These are phyloP conservation scores for Araneus ventricosus DNA, from an alignment of 1,140 invertebrate genomes.

Conservation along the genomic window DNA sequence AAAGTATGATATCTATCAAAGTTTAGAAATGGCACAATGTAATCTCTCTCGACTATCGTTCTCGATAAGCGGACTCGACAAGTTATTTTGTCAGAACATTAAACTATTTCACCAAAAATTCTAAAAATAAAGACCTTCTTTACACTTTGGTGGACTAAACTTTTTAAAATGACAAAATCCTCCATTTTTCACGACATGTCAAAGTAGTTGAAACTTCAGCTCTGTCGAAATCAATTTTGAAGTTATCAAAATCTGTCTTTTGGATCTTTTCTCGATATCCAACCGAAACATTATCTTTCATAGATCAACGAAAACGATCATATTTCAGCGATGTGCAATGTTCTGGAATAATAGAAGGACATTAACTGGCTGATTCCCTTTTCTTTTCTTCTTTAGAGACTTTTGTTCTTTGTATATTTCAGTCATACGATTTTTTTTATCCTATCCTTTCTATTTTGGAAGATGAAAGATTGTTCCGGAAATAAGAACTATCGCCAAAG, in stretches of 20 bases:
- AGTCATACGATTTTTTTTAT: background rate
- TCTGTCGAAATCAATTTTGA: slow-evolving; percentile 1
- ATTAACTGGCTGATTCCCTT: slow-evolving; percentile 53
- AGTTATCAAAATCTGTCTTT: background rate
- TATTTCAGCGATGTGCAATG: slow-evolving; percentile 67
- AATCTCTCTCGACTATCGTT: too few species aligned
- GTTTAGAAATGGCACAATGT: too few species aligned
- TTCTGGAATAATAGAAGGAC: slow-evolving; percentile 65
- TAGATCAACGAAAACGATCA: slow-evolving; percentile 51
- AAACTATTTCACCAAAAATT: too few species aligned
- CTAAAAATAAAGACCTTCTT: too few species aligned
- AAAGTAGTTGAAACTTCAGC: background rate
- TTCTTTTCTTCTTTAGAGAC: background rate
- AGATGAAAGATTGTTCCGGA: slow-evolving; percentile 58
- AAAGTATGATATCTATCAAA: too few species aligned
- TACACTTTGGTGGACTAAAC: too few species aligned
- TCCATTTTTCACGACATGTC: background rate
- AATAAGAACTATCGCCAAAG: slow-evolving; percentile 62
- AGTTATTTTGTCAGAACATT: too few species aligned
- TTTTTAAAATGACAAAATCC: too few species aligned
- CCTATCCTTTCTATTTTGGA: slow-evolving; percentile 20
- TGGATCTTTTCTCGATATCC: slow-evolving; percentile 18
- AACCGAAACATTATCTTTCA: slow-evolving; percentile 7
- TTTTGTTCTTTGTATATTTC: slow-evolving; percentile 55
- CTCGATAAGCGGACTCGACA: too few species aligned